Evolutionary conservation across 2,888 invertebrate genomes (phyloP).

Genomic region (Harpalus rufipes): DNA sequence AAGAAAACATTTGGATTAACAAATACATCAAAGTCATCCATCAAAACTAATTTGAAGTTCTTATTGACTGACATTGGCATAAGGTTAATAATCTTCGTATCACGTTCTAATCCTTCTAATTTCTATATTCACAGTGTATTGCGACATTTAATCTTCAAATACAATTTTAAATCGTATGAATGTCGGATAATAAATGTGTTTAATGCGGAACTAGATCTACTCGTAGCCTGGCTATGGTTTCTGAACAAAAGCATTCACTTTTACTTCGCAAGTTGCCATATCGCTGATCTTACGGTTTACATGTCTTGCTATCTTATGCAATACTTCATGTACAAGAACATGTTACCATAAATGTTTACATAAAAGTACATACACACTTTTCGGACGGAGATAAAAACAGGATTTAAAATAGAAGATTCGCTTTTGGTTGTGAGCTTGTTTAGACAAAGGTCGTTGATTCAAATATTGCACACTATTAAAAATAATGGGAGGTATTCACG

Average conservation of each 20-base stretch:
- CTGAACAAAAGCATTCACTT: constrained; percentile 61
- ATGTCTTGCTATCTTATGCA: constrained; percentile 46
- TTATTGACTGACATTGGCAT: constrained; percentile 39
- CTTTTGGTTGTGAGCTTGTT: background rate
- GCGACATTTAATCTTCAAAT: constrained; percentile 29
- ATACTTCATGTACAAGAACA: constrained; percentile 19
- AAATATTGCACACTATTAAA: too few relatives aligned
- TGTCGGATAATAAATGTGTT: constrained; percentile 23
- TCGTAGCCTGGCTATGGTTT: constrained; percentile 22
- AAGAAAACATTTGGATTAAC: background rate
- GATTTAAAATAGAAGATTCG: background rate
- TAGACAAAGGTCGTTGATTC: background rate
- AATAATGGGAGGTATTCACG: too few relatives aligned
- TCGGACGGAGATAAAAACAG: background rate
- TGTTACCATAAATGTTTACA: constrained; percentile 31
- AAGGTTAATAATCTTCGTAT: constrained; percentile 30
- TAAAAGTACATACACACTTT: constrained; percentile 35
- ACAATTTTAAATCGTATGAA: background rate
- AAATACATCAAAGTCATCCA: constrained; percentile 22
- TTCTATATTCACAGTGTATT: constrained; percentile 14
- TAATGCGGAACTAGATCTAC: constrained; percentile 49
- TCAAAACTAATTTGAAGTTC: constrained; percentile 16
- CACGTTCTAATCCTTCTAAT: constrained; percentile 24
- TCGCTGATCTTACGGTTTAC: constrained; percentile 49
- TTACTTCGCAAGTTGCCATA: constrained; percentile 52